These are phyloP conservation scores for Mythimna pallens DNA, from an alignment of 2,888 invertebrate species.

Conservation along the genomic window DNA sequence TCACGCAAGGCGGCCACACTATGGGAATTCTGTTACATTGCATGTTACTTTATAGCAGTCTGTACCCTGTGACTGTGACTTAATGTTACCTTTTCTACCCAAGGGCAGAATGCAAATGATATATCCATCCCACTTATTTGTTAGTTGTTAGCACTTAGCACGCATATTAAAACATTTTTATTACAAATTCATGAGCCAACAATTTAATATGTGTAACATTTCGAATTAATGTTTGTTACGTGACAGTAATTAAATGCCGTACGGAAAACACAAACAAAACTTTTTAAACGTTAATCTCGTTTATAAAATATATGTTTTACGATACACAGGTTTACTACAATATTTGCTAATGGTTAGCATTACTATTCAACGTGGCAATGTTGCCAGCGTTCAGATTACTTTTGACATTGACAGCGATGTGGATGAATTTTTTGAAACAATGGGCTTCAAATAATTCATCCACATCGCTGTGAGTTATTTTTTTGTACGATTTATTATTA, in stretches of 20 bases:
- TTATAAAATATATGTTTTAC: neutral
- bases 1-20: too few species aligned
- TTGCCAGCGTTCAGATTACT: too few species aligned
- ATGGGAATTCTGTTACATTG: too few species aligned
- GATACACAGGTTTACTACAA: slow-evolving; percentile 12
- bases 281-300: slow-evolving; percentile 8
- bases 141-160: slow-evolving; percentile 43
- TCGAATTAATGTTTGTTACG: slow-evolving; percentile 33
- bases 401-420: too few species aligned
- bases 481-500: too few species aligned
- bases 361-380: too few species aligned
- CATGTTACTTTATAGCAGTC: too few species aligned
- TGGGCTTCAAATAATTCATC: too few species aligned
- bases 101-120: slow-evolving; percentile 40
- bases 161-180: slow-evolving; percentile 39
- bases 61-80: too few species aligned
- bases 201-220: slow-evolving; percentile 40
- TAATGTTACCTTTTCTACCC: slow-evolving; percentile 14
- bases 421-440: neutral
- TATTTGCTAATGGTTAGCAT: slow-evolving; percentile 7
- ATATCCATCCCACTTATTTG: slow-evolving; percentile 21
- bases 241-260: slow-evolving; percentile 32
- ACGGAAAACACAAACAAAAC: slow-evolving; percentile 27
- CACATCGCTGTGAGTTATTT: too few species aligned
- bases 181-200: slow-evolving; percentile 43